Evolutionary conservation across 2,888 invertebrate genomes (phyloP), one percentile per base, ranked within the genome.

Genomic region (Pandemis cinnamomeana): DNA sequence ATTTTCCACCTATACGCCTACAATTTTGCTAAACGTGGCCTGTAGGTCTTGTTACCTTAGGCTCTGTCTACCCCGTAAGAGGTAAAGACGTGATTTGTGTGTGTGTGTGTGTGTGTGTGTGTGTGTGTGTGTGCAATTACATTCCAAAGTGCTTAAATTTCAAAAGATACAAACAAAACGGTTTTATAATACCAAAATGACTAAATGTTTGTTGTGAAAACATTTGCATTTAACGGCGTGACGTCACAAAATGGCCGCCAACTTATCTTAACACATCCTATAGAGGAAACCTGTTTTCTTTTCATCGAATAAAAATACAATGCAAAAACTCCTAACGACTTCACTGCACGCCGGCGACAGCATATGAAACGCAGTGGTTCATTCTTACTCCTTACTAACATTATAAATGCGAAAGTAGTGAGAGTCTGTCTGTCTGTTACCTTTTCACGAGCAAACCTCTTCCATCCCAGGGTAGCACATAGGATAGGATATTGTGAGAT

Each of bases 251-350:
- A 53, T 44, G 73, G 60, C 64, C 41, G 64, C n/a, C 42, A 42
- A 46, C 27, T 68, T 63, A 46, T 67, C 58, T 67, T 64, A 63
- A 58, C 63, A 72, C 55, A 58, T 69, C 68, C 58, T 69, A 48
- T 63, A 63, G 58, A 41, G 11, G 51, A n/a, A 72, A 69, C 73
- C 60, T 51, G 73, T 73, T 58, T 66, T 73, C 48, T 66, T 69
- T 66, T 46, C 55, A 72, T 42, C 0, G 42, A 46, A 68, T 44
- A 73, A 64, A 69, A 48, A 58, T 64, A 73, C 69, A 66, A 8
- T 67, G 58, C 53, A 64, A 66, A 63, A 66, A 70, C 41, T 20
- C 61, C 63, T 55, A 55, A 72, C 72, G 72, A 58, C 48, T 63
- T 44, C 20, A 41, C 7, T 73, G 73, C 73, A 73, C 73, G 73